Percentiles rank a stretch among this genome's conserved stretches.
Evolutionary conservation across 1,140 invertebrate genomes (phyloP).

Genomic region (Aricia agestis): DNA sequence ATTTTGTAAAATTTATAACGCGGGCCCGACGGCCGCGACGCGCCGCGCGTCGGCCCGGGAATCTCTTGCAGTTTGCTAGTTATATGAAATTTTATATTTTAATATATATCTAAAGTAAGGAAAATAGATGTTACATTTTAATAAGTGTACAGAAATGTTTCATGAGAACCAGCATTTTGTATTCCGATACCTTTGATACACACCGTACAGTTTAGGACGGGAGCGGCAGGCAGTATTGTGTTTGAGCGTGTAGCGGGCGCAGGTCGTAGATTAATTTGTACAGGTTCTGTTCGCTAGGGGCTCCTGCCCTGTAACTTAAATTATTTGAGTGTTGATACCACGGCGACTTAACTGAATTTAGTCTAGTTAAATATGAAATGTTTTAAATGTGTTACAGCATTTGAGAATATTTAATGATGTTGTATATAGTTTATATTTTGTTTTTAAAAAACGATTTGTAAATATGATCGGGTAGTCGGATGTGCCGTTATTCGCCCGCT

Average conservation of each 20-base stretch:
- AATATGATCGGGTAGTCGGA: constrained; percentile 51
- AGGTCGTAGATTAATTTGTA: constrained; percentile 53
- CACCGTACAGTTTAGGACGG: constrained; percentile 16
- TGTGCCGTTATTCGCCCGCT: constrained; percentile 58
- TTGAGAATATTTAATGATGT: constrained; percentile 75
- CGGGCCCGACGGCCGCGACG: constrained; percentile 30
- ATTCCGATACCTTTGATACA: neutral
- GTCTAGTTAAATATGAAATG: constrained; percentile 74
- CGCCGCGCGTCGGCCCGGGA: constrained; percentile 48
- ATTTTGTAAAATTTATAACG: constrained; percentile 58
- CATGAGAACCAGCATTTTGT: constrained; percentile 1
- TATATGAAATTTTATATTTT: constrained; percentile 73
- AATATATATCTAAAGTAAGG: constrained; percentile 63
- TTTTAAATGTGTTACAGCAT: constrained; percentile 76
- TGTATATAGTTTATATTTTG: constrained; percentile 76
- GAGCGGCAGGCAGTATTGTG: constrained; percentile 28
- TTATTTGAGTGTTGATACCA: constrained; percentile 44
- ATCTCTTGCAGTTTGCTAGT: constrained; percentile 68
- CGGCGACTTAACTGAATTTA: constrained; percentile 60
- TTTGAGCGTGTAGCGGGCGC: constrained; percentile 14
- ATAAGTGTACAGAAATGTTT: constrained; percentile 8
- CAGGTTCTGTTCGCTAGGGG: constrained; percentile 42
- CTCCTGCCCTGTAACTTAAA: constrained; percentile 40
- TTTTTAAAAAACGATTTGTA: constrained; percentile 71
- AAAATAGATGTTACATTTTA: constrained; percentile 27